These are phyloP conservation scores for Manis javanica DNA, from an alignment of 2,797 vertebrate species.

Conservation along the genomic window DNA sequence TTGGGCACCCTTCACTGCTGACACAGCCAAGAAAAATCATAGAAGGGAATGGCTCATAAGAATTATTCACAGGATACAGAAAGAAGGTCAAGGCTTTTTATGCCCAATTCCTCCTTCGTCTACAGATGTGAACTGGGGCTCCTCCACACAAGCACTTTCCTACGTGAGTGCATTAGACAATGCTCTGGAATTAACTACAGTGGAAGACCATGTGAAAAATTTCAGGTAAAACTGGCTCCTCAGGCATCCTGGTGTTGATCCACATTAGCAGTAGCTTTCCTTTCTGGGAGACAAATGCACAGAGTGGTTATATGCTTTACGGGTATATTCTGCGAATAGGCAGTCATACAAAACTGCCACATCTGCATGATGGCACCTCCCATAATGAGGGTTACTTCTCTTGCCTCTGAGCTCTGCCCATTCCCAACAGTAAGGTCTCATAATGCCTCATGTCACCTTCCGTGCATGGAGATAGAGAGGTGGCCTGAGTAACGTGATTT, in stretches of 20 bases:
- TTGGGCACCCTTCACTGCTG: not conserved
- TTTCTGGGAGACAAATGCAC: not conserved
- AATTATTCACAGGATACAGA: not conserved
- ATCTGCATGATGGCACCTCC: not conserved
- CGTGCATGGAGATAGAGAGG: not conserved
- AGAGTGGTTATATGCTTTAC: not conserved
- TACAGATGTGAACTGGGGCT: constrained; percentile 98
- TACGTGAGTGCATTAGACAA: constrained; percentile 95
- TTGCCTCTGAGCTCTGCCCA: not conserved
- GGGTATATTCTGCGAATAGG: not conserved
- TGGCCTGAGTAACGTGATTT: not conserved
- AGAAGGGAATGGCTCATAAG: not conserved
- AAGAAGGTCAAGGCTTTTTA: constrained; percentile 44
- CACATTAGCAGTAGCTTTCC: not conserved
- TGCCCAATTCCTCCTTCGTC: constrained; percentile 62
- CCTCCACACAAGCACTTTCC: constrained; percentile 96
- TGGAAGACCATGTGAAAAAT: constrained; percentile 98
- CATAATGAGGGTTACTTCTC: not conserved
- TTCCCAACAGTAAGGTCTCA: not conserved
- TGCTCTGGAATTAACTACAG: constrained; percentile 91
- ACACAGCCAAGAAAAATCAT: not conserved
- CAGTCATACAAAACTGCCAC: not conserved
- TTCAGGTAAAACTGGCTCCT: constrained; percentile 92
- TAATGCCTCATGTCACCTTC: not conserved
- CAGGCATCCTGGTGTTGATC: not conserved